Evolutionary conservation across 2,113 vertebrate species (phyloP), one percentile per base, ranked within the genome.

Genomic region (Pygoscelis antarcticus): DNA sequence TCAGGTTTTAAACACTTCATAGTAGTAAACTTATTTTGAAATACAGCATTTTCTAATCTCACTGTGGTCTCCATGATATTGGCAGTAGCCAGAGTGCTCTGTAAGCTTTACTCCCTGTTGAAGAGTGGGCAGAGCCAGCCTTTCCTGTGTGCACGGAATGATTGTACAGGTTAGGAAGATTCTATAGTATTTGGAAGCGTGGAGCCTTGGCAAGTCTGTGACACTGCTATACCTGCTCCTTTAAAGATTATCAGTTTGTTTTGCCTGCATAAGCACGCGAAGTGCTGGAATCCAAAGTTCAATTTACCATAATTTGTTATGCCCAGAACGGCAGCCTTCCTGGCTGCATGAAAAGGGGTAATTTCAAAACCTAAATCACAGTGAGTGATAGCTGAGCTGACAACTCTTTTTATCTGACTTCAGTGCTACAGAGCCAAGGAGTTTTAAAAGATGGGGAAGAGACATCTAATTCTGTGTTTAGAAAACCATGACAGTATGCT

Each of bases 31-130:
- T 85, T 29, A 8, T 16, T 58, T 13, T 34, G 79, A 64, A 89
- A 44, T 13, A 2, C 9, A 60, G 23, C 15, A 2, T 57, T 69
- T 65, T 19, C 6, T 55, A 4, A 21, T 70, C 57, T 38, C 46
- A 3, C 26, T 21, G 36, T 34, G 27, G 9, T n/a, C 27, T 49
- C 64, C 3, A 0, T 23, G 49, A 2, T 12, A 2, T 0, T 22
- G 32, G 47, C 47, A 27, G 83, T 40, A 26, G 42, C 19, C 42
- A 9, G 54, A 34, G 22, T 6, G 47, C 61, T 52, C 13, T 3
- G 19, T 16, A 32, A 58, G 54, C 64, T 62, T 13, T 27, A 5
- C 51, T 72, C 21, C 13, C 29, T 13, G 0, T 11, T 16, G 66
- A 38, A 68, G 49, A 19, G 74, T 6, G 9, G 36, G 55, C 36